Percentiles rank a stretch among this genome's conserved stretches.
Evolutionary conservation across 2,888 invertebrate species (phyloP).

Genomic region (Eupithecia vulgata): DNA sequence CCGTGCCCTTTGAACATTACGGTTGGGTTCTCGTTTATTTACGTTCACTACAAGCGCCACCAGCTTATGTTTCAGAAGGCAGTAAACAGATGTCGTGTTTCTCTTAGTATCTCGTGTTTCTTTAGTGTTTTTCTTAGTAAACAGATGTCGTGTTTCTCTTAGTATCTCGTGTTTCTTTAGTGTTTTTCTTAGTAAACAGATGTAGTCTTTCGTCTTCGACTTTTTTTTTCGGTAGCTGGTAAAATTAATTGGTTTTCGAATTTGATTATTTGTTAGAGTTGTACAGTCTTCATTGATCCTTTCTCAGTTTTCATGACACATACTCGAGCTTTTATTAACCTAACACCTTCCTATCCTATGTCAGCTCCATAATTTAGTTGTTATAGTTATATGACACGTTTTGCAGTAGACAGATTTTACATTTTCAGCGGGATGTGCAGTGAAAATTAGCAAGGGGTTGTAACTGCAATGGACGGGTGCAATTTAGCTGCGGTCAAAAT

Average conservation of each 20-base stretch:
- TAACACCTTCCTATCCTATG: background rate
- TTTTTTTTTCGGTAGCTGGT: background rate
- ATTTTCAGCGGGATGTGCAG: conserved; percentile 6
- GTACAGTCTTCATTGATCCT: background rate
- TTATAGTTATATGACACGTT: background rate
- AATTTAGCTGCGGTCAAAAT: conserved; percentile 36
- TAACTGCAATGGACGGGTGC: conserved; percentile 21
- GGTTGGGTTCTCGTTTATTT: background rate
- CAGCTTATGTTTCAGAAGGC: background rate
- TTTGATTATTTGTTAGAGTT: background rate
- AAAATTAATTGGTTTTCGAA: background rate
- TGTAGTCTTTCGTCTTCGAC: background rate
- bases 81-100: background rate
- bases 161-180: too few species aligned
- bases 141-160: too few species aligned
- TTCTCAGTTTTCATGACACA: too few species aligned
- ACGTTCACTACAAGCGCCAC: background rate
- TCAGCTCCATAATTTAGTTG: background rate
- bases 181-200: too few species aligned
- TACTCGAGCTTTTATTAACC: too few species aligned
- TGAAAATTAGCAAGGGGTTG: conserved; percentile 22
- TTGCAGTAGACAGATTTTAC: conserved; percentile 9
- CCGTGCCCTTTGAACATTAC: background rate
- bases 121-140: too few species aligned
- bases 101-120: too few species aligned